These are phyloP conservation scores for Uria aalge DNA, from an alignment of 2,113 vertebrate genomes.

Conservation along the genomic window DNA sequence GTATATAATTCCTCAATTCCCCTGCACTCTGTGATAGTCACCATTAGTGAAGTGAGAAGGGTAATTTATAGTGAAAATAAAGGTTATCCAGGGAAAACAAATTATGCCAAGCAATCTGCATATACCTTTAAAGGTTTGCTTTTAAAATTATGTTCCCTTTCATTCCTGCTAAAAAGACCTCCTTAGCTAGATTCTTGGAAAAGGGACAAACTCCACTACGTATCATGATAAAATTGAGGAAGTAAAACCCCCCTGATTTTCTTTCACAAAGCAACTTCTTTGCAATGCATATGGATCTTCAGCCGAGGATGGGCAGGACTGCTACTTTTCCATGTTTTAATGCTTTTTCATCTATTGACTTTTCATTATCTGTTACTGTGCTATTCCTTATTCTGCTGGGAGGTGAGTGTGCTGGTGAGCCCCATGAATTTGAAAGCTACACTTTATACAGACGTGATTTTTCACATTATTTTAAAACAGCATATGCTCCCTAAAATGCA, in stretches of 20 bases:
- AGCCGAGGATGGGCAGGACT: background rate
- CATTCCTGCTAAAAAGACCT: background rate
- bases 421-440: background rate
- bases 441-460: background rate
- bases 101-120: background rate
- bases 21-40: background rate
- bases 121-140: background rate
- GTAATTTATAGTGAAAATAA: slow-evolving; percentile 55
- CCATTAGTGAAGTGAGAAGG: slow-evolving; percentile 21
- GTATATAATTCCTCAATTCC: slow-evolving; percentile 15
- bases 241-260: background rate
- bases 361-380: background rate
- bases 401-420: background rate
- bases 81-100: slow-evolving; percentile 13
- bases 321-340: background rate
- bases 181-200: background rate
- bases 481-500: background rate
- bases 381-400: background rate
- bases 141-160: background rate
- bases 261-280: background rate
- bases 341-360: background rate
- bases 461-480: background rate
- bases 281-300: background rate
- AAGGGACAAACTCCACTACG: background rate
- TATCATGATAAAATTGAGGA: background rate